Evolutionary conservation across 2,113 vertebrate genomes (phyloP).

Genomic region (Corythaeola cristata): DNA sequence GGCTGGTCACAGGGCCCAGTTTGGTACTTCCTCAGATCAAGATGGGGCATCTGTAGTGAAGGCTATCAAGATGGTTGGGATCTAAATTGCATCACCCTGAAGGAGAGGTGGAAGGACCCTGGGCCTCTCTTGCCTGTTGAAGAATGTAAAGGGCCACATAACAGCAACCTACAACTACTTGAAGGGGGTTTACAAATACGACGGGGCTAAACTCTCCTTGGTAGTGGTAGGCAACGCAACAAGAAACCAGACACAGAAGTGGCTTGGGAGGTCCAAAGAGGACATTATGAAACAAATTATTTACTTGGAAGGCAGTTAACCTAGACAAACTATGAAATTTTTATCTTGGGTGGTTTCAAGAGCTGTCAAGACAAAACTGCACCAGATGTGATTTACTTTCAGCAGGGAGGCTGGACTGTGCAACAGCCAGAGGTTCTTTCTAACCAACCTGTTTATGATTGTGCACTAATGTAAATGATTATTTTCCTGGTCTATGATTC

Average conservation of each 20-base stretch:
- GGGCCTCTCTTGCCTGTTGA: background rate
- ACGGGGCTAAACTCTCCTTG: background rate
- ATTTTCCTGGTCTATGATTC: background rate
- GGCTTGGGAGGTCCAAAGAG: background rate
- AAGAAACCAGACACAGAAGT: background rate
- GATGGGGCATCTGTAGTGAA: background rate
- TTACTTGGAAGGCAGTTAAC: background rate
- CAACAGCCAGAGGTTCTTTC: background rate
- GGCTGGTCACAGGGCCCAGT: background rate
- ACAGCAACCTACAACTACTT: background rate
- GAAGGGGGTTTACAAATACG: accelerated
- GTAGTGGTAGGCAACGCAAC: background rate
- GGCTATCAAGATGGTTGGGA: background rate
- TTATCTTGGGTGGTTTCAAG: background rate
- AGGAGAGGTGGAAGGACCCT: background rate
- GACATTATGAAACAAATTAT: background rate
- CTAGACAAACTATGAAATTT: background rate
- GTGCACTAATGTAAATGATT: background rate
- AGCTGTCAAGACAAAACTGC: background rate
- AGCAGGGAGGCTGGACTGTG: background rate
- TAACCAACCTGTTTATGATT: too few species aligned
- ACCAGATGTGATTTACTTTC: background rate
- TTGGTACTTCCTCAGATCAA: background rate
- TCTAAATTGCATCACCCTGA: background rate
- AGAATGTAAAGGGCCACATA: accelerated